Base-by-base conservation (phyloP, 2,888 invertebrate genomes). In the Aspidiotus rigidus region DNA sequence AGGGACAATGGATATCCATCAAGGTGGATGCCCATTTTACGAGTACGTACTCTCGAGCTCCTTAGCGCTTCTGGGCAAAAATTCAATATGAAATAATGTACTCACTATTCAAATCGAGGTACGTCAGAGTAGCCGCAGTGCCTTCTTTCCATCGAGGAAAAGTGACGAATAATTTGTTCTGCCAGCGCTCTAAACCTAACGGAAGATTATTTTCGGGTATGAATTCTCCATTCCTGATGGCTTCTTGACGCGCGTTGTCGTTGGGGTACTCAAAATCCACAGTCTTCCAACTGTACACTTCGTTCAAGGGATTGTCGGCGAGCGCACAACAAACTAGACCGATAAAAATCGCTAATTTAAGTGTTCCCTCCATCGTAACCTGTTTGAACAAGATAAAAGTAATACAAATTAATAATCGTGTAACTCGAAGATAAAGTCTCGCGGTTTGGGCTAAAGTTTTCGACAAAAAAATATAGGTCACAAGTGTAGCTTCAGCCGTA, bases 61-160 rank as follows among this genome's bases (percentile, higher is more conserved):
- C n/a, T n/a, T n/a, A n/a, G n/a, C n/a, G n/a, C n/a, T n/a, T n/a
- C n/a, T n/a, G n/a, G n/a, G n/a, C n/a, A n/a, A n/a, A 28, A 1
- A 28, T 15, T 17, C 16, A 11, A 3, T 56, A 11, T 2, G 13
- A 56, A 56, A n/a, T 28, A 1, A 59, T n/a, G 11, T 40, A 56
- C 71, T 69, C 72, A 74, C 74, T 73, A 59, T 77, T 75, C 10
- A 87, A 73, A 70, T 84, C 82, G 39, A 89, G 78, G 75, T 86
- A 88, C 75, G 85, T 87, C 6, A 89, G 77, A 0, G 87, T 83
- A 8, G 89, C 83, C 9, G 85, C 86, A 0, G 89, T 86, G 0
- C 89, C 89, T 28, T 81, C 78, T 77, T 84, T 82, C 76, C 90
- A 81, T 64, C 90, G 79, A 0, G 91, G 90, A 85, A 89, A 59